phyloP scores from a whole-genome alignment of 1,140 invertebrate genomes.

The Aphidius gifuensis region DNA sequence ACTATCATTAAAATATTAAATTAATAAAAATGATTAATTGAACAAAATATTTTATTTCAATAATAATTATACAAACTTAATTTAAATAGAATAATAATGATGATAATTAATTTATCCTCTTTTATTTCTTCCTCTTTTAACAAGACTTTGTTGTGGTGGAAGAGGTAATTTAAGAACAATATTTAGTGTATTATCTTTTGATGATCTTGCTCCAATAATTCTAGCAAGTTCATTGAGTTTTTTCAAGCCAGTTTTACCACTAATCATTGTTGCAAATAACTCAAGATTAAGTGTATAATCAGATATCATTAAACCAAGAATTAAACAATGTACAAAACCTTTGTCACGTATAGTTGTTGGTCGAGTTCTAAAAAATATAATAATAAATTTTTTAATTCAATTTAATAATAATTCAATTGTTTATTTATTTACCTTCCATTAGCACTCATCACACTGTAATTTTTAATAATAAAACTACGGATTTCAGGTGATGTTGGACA shows the following conservation, averaged over 20 bases:
- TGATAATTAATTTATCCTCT: no score
- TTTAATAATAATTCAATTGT: slow-evolving; percentile 10
- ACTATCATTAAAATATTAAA: no score
- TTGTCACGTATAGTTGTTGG: slow-evolving; percentile 54
- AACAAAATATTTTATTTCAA: no score
- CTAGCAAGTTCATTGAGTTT: slow-evolving; percentile 50
- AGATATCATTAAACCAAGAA: slow-evolving; percentile 46
- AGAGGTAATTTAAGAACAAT: slow-evolving; percentile 51
- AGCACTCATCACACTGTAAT: slow-evolving; percentile 43
- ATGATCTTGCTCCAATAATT: slow-evolving; percentile 44
- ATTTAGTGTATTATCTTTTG: slow-evolving; percentile 43
- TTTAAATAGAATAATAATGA: no score
- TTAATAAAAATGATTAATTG: no score
- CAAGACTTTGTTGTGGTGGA: slow-evolving; percentile 34
- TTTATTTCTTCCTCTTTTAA: slow-evolving; percentile 32
- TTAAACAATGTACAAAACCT: slow-evolving; percentile 51
- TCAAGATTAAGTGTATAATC: slow-evolving; percentile 52
- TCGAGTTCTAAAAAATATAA: slow-evolving; percentile 43
- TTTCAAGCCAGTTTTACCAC: slow-evolving; percentile 39
- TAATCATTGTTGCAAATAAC: slow-evolving; percentile 43
- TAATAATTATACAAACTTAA: no score
- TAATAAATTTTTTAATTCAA: neutral
- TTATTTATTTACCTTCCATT: slow-evolving; percentile 42
- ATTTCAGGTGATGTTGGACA: slow-evolving; percentile 39
- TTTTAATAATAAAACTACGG: slow-evolving; percentile 45